A percentile compares a stretch with the other conserved stretches of the same genome.
phyloP scores from a whole-genome alignment of 1,140 invertebrate species.

The Chelonus insularis region DNA sequence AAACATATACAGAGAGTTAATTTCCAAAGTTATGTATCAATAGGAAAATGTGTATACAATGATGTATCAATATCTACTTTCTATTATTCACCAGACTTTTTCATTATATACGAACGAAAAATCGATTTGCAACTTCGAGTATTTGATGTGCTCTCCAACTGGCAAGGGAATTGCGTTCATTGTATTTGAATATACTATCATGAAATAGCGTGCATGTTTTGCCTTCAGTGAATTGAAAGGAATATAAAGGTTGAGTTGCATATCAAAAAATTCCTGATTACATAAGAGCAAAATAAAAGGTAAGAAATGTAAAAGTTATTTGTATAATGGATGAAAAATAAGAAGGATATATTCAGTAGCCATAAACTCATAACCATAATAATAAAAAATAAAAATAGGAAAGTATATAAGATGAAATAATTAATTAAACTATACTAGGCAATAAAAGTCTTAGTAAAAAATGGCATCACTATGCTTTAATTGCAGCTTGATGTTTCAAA shows the following conservation, averaged over 20 bases:
- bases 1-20: no score
- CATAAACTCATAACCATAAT: no score
- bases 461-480: not conserved
- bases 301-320: no score
- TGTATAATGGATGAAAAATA: no score
- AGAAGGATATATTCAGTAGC: no score
- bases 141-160: conserved; percentile 6
- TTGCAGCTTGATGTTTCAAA: conserved; percentile 12
- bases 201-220: not conserved
- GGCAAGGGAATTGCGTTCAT: not conserved
- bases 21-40: not conserved
- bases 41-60: not conserved
- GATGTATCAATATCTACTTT: not conserved
- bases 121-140: conserved; percentile 6
- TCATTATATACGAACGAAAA: conserved; percentile 4
- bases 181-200: not conserved
- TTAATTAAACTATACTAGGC: not conserved
- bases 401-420: not conserved
- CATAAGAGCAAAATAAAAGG: no score
- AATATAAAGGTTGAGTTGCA: not conserved
- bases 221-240: not conserved
- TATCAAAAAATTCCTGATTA: no score
- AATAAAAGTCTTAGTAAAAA: not conserved
- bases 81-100: not conserved
- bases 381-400: no score